Base-by-base conservation (phyloP, 2,797 vertebrate species). In the Sebastes matsubarae region DNA sequence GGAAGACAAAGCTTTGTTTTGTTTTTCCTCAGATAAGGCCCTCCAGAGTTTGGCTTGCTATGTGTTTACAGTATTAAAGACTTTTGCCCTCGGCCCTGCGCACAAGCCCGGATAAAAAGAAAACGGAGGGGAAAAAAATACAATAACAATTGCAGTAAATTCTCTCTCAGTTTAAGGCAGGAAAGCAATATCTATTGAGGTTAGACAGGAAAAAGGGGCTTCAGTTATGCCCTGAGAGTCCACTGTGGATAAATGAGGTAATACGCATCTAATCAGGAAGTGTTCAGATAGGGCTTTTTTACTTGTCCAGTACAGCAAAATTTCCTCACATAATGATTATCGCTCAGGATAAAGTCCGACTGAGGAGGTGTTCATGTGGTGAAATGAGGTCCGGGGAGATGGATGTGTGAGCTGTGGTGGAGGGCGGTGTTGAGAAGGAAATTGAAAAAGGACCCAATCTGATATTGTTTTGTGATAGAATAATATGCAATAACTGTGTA, bases 221-320 rank as follows among this genome's bases (percentile, higher is more conserved):
- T 87, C 60, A 36, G 80, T 76, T 84, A 42, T 27, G 7, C 57
- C 55, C 66, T 0, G 20, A 59, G 38, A 81, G 71, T 72, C 58
- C 74, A 63, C 78, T 14, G 68, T 52, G 80, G 77, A 75, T 89
- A 83, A 88, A 89, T 85, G 72, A 87, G 66, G 75, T 66, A 83
- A 90, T 73, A 79, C 64, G 72, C 80, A 83, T 91, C 71, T 86
- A 87, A 89, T 91, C 85, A 90, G 85, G 85, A 89, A 92, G 91
- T 87, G 90, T 87, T 75, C 78, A 13, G 86, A 90, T 76, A 32
- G 55, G 86, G 76, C n/a, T n/a, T 25, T 60, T 80, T 72, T 9
- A 72, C 72, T 81, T 80, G 63, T 86, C 73, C 27, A 65, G 79
- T 32, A 80, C 76, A 60, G 84, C 52, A 32, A 81, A 59, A 87